Evolutionary conservation across 2,113 vertebrate genomes (phyloP).

Genomic region (Gadus macrocephalus): DNA sequence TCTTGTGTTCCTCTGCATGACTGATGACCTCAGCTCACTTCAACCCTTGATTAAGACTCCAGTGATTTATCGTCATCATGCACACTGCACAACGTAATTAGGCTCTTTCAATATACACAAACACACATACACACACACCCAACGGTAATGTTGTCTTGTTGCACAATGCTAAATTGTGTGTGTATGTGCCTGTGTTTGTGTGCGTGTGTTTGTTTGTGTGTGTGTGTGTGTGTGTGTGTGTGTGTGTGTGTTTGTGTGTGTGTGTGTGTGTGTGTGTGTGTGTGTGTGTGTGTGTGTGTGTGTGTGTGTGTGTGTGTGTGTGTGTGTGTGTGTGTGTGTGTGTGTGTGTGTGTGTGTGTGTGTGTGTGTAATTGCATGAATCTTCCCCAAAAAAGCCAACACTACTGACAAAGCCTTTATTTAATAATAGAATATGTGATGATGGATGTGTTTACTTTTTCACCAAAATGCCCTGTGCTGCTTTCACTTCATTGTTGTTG

Average conservation of each 20-base stretch:
- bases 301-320: no score
- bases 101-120: constrained; percentile 29
- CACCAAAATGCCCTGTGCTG: constrained; percentile 44
- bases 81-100: constrained; percentile 70
- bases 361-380: constrained; percentile 23
- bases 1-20: constrained; percentile 59
- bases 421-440: constrained; percentile 62
- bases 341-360: constrained; percentile 19
- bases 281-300: no score
- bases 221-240: constrained; percentile 37
- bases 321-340: constrained; percentile 11
- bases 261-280: no score
- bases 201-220: constrained; percentile 22
- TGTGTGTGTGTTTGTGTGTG: no score
- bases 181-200: constrained; percentile 19
- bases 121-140: constrained; percentile 37
- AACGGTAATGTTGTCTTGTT: constrained; percentile 43
- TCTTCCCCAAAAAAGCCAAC: constrained; percentile 17
- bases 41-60: constrained; percentile 70
- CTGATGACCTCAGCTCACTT: constrained; percentile 68
- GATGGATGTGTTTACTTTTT: constrained; percentile 70
- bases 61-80: constrained; percentile 71
- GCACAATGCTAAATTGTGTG: constrained; percentile 32
- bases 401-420: constrained; percentile 33
- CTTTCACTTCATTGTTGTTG: constrained; percentile 33